Conservation (phyloP, 2,888 invertebrate species). For the Odontothrips loti region DNA sequence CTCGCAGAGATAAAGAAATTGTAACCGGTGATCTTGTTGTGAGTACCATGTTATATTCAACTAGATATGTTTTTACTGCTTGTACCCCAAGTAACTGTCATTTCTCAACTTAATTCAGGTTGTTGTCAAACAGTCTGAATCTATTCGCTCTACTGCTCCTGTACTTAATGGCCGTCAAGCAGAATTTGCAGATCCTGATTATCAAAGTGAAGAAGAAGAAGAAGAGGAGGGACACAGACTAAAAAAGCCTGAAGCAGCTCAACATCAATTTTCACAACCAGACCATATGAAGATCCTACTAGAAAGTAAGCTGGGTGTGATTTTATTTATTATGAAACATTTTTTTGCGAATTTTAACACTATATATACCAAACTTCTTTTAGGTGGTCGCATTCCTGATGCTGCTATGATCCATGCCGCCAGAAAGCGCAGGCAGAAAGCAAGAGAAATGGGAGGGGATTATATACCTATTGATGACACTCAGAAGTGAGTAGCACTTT, state of each 20-base stretch:
- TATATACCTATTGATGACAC: conserved; percentile 52
- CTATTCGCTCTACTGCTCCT: conserved; percentile 46
- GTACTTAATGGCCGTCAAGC: conserved; percentile 79
- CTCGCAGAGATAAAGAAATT: conserved; percentile 60
- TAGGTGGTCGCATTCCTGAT: conserved; percentile 87
- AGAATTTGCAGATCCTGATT: conserved; percentile 69
- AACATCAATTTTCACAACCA: conserved; percentile 57
- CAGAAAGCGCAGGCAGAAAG: conserved; percentile 88
- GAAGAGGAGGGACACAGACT: conserved; percentile 51
- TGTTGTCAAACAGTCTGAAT: conserved; percentile 56
- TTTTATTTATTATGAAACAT: conserved; percentile 9
- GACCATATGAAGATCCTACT: conserved; percentile 75
- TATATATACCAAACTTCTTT: not conserved
- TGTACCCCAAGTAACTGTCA: not conserved
- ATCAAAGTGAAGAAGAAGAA: conserved; percentile 60
- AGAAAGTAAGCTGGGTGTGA: conserved; percentile 55
- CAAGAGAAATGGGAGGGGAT: conserved; percentile 72
- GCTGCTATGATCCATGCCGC: conserved; percentile 97
- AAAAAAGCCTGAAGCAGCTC: conserved; percentile 31
- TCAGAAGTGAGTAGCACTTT: conserved; percentile 35
- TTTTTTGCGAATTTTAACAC: conserved; percentile 23
- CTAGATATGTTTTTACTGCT: conserved; percentile 33
- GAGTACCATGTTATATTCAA: conserved; percentile 44
- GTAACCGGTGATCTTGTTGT: conserved; percentile 67
- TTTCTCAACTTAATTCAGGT: conserved; percentile 46